phyloP scores from a whole-genome alignment of 2,797 vertebrate genomes.

The Dallia pectoralis region DNA sequence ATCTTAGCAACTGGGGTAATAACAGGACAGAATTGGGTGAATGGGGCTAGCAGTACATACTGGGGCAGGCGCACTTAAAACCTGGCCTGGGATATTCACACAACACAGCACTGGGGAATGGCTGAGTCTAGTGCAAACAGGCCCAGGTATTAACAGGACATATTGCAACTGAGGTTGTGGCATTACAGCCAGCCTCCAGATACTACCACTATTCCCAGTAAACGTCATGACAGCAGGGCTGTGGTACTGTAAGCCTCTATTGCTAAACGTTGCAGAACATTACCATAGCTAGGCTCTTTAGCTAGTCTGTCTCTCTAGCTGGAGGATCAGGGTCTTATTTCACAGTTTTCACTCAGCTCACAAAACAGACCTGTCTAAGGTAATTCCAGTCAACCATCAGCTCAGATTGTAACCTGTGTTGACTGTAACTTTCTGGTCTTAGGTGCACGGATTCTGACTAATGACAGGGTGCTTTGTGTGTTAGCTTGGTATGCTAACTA shows the following conservation, averaged over 20 bases:
- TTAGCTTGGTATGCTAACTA: neutral
- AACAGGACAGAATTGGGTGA: neutral
- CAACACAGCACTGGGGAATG: conserved; percentile 3
- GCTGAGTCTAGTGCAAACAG: conserved; percentile 5
- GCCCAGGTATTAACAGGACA: conserved; percentile 1
- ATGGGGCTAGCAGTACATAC: no score
- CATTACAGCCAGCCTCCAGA: neutral
- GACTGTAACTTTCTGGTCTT: neutral
- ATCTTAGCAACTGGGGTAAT: neutral
- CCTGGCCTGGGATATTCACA: conserved; percentile 1
- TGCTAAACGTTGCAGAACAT: neutral
- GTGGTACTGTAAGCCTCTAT: neutral
- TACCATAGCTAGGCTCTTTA: neutral
- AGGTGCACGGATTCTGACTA: conserved; percentile 1
- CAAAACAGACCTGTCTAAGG: neutral
- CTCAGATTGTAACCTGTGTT: neutral
- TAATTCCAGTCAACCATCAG: conserved; percentile 2
- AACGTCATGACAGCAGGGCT: neutral
- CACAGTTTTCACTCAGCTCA: conserved; percentile 44
- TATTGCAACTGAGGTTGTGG: neutral
- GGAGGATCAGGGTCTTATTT: conserved; percentile 36
- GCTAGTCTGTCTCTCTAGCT: conserved; percentile 24
- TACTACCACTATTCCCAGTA: conserved; percentile 3
- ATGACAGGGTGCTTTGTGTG: conserved; percentile 10
- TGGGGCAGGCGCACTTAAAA: no score